Evolutionary conservation across 2,113 vertebrate species (phyloP), one percentile per base, ranked within the genome.

Genomic region (Zingel zingel): DNA sequence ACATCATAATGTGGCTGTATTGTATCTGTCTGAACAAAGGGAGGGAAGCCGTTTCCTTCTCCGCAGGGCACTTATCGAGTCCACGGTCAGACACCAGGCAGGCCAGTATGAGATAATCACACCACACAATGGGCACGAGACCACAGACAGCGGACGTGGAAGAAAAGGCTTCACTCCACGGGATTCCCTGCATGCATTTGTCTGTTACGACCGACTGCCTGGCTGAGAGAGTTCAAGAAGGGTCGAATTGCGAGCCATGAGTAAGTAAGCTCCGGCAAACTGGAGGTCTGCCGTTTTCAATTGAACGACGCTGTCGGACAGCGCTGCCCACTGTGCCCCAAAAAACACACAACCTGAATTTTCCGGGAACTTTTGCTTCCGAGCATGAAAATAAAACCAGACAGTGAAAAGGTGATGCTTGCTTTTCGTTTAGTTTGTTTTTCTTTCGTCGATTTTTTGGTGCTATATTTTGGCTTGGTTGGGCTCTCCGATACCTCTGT

Each of bases 101-200:
- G 71, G 82, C 83, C 75, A 62, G 81, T 81, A 86, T 84, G 90
- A 92, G 87, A 91, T 88, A 94, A 92, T 86, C 82, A 88, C 79
- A 77, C 25, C 82, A 54, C 92, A 93, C 87, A 93, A 91, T 89
- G 82, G 84, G 86, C 87, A 91, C 82, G 67, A 79, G 83, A 89
- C 82, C 87, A 86, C 85, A 84, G 81, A 87, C 82, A 30, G 76
- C 5, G 57, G 77, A 81, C 77, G 53, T 58, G 43, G 59, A 82
- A 84, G 89, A 85, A 91, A 89, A 86, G 78, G 76, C 85, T 77
- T 75, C 73, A 61, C 82, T 85, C 86, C 3, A 68, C 5, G 77
- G 88, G 86, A 91, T 88, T 84, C 86, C 77, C 75, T 84, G 84
- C 71, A 54, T 88, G 84, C 59, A 39, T 85, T 85, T 86, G 77